phyloP scores from a whole-genome alignment of 2,888 invertebrate species.

The Lottia scabra region DNA sequence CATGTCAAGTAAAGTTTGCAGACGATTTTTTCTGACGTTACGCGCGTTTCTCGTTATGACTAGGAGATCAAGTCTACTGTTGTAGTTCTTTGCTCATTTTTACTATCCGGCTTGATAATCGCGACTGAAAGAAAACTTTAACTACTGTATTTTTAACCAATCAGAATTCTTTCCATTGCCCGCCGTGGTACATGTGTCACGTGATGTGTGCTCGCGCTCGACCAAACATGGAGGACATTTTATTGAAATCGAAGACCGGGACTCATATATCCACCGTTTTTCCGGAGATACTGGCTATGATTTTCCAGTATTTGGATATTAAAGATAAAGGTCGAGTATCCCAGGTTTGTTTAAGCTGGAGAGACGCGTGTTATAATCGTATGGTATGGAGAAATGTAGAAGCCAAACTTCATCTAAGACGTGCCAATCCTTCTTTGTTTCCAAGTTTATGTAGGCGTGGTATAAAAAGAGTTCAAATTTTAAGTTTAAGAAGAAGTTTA shows the following conservation, averaged over 20 bases:
- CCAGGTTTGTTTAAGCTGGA: conserved; percentile 85
- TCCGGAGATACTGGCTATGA: conserved; percentile 91
- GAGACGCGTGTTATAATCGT: conserved; percentile 91
- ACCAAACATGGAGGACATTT: conserved; percentile 29
- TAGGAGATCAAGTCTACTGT: too few relatives aligned
- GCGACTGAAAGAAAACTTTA: not conserved
- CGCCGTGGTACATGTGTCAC: conserved; percentile 17
- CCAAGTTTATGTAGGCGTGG: conserved; percentile 88
- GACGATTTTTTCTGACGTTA: too few relatives aligned
- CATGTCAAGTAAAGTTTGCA: too few relatives aligned
- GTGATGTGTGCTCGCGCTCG: conserved; percentile 36
- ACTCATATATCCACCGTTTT: conserved; percentile 85
- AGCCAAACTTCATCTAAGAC: conserved; percentile 86
- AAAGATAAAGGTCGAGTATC: conserved; percentile 90
- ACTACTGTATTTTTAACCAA: conserved; percentile 9
- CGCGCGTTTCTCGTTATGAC: too few relatives aligned
- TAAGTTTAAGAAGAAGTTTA: conserved; percentile 85
- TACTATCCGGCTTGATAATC: too few relatives aligned
- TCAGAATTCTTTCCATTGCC: conserved; percentile 12
- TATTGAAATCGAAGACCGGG: conserved; percentile 27
- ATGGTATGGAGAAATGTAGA: conserved; percentile 95
- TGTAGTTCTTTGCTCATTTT: too few relatives aligned
- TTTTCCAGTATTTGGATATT: conserved; percentile 90
- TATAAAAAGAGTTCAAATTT: conserved; percentile 88
- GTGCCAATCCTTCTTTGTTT: conserved; percentile 85